phyloP scores from a whole-genome alignment of 2,113 vertebrate species.

The Odocoileus virginianus region DNA sequence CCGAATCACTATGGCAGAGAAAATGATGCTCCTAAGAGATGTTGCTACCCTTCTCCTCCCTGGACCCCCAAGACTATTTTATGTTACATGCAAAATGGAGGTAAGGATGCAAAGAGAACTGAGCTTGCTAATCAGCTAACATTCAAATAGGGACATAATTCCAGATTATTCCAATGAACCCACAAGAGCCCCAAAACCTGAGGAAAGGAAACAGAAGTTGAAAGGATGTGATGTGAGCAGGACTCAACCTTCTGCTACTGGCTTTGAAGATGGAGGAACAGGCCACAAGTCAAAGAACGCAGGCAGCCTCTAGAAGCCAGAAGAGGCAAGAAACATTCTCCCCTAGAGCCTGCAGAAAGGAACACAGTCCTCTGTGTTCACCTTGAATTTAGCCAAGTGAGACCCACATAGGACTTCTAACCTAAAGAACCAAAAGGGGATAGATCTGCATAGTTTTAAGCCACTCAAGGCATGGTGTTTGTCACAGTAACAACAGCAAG shows the following conservation, averaged over 20 bases:
- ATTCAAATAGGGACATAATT: neutral
- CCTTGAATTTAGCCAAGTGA: neutral
- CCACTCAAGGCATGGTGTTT: neutral
- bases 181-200: neutral
- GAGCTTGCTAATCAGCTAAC: neutral
- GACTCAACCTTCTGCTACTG: neutral
- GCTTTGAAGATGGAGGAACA: neutral
- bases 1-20: neutral
- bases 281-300: accelerated
- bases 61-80: neutral
- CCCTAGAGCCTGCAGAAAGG: neutral
- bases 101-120: neutral
- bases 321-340: neutral
- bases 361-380: neutral
- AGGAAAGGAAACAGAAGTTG: no score
- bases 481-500: neutral
- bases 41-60: no score
- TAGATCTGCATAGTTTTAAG: neutral
- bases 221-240: neutral
- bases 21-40: neutral
- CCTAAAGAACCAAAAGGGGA: neutral
- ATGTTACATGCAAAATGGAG: neutral
- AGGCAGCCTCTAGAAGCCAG: neutral
- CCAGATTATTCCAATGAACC: neutral
- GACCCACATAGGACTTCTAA: neutral